These are phyloP conservation scores for Pachymerium ferrugineum DNA, from an alignment of 2,888 invertebrate species.

Conservation along the genomic window DNA sequence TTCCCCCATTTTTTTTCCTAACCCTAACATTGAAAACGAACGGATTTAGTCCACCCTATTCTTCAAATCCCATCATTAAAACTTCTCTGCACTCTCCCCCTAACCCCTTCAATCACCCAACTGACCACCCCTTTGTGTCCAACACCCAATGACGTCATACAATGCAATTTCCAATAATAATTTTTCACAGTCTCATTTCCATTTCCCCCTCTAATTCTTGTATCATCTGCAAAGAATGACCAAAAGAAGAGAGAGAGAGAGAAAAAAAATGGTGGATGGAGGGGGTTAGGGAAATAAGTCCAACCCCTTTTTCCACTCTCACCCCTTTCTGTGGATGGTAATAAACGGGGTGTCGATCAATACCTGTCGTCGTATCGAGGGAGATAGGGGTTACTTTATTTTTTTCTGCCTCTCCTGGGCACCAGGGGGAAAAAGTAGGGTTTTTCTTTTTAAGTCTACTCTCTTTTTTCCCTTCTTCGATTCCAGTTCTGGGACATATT, in stretches of 20 bases:
- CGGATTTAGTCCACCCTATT: neutral
- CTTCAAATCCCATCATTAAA: neutral
- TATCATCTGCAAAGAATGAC: constrained; percentile 2
- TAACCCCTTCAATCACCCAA: neutral
- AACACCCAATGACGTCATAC: neutral
- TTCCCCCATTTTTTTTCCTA: neutral
- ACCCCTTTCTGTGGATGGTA: neutral
- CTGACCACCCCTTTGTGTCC: neutral
- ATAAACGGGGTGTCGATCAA: constrained; percentile 2
- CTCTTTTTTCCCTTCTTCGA: neutral
- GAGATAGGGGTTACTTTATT: neutral
- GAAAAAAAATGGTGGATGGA: neutral
- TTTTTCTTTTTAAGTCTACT: neutral
- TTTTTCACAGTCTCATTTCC: neutral
- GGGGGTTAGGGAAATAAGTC: neutral
- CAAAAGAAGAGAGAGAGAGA: neutral
- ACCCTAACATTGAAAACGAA: neutral
- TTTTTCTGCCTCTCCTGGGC: neutral
- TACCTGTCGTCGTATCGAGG: constrained; percentile 2
- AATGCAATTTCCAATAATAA: neutral
- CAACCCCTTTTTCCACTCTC: neutral
- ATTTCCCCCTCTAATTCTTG: neutral
- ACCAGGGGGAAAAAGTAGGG: neutral
- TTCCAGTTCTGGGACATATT: neutral
- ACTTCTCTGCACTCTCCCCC: neutral